Base-by-base conservation (phyloP, 2,113 vertebrate species). In the Coptodon bakossiorum region DNA sequence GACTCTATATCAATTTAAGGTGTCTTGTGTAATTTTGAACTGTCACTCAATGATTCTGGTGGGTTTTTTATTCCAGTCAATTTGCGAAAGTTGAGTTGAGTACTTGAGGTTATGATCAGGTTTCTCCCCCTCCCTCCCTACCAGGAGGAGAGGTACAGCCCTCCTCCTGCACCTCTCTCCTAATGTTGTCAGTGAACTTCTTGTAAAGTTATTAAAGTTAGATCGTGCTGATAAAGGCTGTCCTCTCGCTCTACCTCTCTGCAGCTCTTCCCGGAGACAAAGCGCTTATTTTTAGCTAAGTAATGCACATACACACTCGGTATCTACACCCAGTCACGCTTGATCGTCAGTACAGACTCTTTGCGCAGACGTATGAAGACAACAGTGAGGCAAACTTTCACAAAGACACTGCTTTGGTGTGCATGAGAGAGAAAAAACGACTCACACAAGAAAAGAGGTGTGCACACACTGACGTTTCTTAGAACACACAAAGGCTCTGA, bases 211-310 rank as follows among this genome's bases (percentile, higher is more conserved):
- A 83, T 92, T 80, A 87, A 91, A 87, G 76, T 92, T 89, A 8
- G 57, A 92, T 86, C 24, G 34, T 6, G 9, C 22, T 45, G 43
- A 88, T 81, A 29, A 81, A 88, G 68, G 90, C 73, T 36, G 45
- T 92, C 76, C 71, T 90, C 82, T 27, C 16, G 31, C 80, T 89
- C 48, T 53, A 27, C 40, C 82, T 85, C 31, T 86, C 61, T 7
- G 22, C 88, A 36, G 50, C 86, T 94, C 90, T 40, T 90, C 93
- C 91, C 43, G 6, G 86, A 94, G 85, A 95, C 91, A 94, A 92
- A 89, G 80, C 27, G 48, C 90, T 90, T 94, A 94, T 95, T 95
- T 94, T 94, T 94, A 94, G 91, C 88, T 7, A 59, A 24, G 57
- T 24, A 24, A 78, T 53, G 52, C 50, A 38, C 54, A 13, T 17